These are phyloP conservation scores for Pseudomyrmex dendroicus DNA, from an alignment of 1,140 invertebrate species.

Conservation along the genomic window DNA sequence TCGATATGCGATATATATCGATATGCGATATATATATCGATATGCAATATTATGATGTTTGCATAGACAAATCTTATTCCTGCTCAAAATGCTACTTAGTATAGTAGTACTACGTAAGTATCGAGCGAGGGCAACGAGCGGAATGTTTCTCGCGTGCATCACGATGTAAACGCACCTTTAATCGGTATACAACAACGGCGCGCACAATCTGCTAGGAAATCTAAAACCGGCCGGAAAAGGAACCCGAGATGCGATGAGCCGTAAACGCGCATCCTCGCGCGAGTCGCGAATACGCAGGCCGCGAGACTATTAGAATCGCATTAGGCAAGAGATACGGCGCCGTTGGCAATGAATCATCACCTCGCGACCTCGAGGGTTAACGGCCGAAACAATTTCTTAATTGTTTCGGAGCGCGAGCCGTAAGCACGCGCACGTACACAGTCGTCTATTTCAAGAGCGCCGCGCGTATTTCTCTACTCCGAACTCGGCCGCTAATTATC, in stretches of 20 bases:
- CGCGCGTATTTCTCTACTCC: background rate
- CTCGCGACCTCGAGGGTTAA: conserved; percentile 70
- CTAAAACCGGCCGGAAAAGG: conserved; percentile 60
- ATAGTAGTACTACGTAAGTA: too few relatives aligned
- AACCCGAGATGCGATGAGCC: conserved; percentile 41
- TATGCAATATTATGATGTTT: too few relatives aligned
- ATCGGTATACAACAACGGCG: conserved; percentile 51
- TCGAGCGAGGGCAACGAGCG: conserved; percentile 9
- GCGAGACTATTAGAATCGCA: conserved; percentile 75
- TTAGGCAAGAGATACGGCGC: conserved; percentile 62
- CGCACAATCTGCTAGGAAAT: conserved; percentile 54
- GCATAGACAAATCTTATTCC: too few relatives aligned
- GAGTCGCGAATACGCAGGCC: conserved; percentile 32
- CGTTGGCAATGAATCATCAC: conserved; percentile 69
- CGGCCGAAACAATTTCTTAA: conserved; percentile 75
- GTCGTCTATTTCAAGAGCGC: background rate
- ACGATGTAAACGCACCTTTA: conserved; percentile 52
- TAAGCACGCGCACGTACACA: background rate
- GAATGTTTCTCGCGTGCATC: conserved; percentile 13
- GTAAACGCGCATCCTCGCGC: conserved; percentile 36
- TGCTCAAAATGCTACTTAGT: too few relatives aligned
- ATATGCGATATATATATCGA: too few relatives aligned
- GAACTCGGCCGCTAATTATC: conserved; percentile 47
- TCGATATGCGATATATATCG: too few relatives aligned
- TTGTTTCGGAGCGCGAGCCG: conserved; percentile 65